Evolutionary conservation across 2,888 invertebrate genomes (phyloP).

Genomic region (Nemotelus nigrinus): DNA sequence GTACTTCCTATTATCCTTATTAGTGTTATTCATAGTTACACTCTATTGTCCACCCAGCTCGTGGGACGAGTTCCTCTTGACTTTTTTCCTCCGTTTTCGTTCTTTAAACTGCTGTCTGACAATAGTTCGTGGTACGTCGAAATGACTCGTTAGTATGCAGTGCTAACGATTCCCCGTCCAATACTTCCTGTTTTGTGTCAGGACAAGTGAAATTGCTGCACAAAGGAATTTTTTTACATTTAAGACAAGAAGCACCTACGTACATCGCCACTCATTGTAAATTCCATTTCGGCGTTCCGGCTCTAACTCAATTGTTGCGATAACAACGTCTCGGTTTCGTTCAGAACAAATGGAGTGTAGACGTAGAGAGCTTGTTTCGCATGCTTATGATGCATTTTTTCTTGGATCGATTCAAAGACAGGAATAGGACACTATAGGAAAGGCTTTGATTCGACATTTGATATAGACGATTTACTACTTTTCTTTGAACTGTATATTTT

Average conservation of each 20-base stretch:
- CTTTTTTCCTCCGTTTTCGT: not conserved
- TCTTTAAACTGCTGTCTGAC: not conserved
- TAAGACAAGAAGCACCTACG: not conserved
- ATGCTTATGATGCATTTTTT: not conserved
- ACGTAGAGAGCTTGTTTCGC: not conserved
- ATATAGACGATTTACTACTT: no score
- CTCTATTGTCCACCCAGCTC: not conserved
- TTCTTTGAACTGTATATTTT: no score
- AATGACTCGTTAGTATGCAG: constrained; percentile 27
- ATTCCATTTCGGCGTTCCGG: not conserved
- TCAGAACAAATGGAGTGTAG: not conserved
- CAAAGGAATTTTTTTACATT: not conserved
- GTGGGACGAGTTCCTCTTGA: not conserved
- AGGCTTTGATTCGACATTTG: no score
- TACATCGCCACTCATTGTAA: constrained; percentile 3
- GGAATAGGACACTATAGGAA: no score
- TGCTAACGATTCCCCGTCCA: constrained; percentile 26
- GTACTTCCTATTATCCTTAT: constrained; percentile 25
- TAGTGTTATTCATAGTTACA: constrained; percentile 12
- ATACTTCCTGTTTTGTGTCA: constrained; percentile 12
- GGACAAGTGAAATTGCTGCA: constrained; percentile 1
- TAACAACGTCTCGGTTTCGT: not conserved
- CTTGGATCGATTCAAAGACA: not conserved
- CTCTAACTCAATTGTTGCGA: not conserved
- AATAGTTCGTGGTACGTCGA: not conserved